phyloP scores from a whole-genome alignment of 2,888 invertebrate species.

The Aporophyla lueneburgensis region DNA sequence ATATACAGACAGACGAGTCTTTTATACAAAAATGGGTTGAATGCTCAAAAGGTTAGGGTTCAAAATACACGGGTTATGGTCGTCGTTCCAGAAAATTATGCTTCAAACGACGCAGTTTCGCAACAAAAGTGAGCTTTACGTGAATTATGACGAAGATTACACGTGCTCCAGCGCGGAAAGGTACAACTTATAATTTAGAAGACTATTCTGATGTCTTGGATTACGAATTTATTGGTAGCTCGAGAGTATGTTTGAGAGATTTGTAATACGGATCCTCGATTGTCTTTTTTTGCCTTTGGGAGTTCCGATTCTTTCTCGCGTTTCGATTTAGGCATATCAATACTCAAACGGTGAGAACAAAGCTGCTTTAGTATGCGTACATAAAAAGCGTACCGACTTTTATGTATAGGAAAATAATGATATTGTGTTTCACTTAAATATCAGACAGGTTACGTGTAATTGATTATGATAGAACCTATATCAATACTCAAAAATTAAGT shows the following conservation, averaged over 20 bases:
- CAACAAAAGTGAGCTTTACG: constrained; percentile 56
- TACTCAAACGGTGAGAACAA: neutral
- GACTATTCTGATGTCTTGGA: constrained; percentile 40
- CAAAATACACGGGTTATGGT: constrained; percentile 45
- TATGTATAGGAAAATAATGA: neutral
- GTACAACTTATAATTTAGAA: constrained; percentile 38
- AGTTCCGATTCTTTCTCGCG: constrained; percentile 3
- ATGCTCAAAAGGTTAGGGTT: constrained; percentile 58
- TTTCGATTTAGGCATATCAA: neutral
- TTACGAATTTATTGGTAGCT: constrained; percentile 35
- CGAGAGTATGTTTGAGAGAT: constrained; percentile 5
- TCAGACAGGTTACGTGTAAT: neutral
- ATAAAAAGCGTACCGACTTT: neutral
- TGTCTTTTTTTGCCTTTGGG: constrained; percentile 14
- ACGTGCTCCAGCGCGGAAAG: constrained; percentile 46
- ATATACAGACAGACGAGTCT: constrained; percentile 45
- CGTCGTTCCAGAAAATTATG: constrained; percentile 65
- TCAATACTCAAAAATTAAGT: constrained; percentile 19
- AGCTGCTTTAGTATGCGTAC: neutral
- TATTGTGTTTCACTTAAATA: too few relatives aligned
- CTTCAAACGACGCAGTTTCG: constrained; percentile 56
- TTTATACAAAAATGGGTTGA: constrained; percentile 56
- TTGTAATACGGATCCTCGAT: constrained; percentile 14
- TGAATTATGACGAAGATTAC: constrained; percentile 63
- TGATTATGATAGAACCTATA: neutral